Evolutionary conservation across 2,888 invertebrate genomes (phyloP), one percentile per base, ranked within the genome.

Genomic region (Cheilosia urbana): DNA sequence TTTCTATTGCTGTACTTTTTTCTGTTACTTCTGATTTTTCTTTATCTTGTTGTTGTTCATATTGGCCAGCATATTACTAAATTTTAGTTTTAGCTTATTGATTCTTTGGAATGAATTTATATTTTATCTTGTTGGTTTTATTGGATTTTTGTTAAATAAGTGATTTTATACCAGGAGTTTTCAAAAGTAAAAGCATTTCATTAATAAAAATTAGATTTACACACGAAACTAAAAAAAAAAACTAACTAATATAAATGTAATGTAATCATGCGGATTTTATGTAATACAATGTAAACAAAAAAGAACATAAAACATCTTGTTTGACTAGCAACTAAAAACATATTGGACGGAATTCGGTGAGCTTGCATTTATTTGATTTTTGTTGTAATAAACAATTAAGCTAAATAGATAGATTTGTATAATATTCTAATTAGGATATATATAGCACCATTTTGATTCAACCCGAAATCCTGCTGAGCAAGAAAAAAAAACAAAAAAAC

Each of bases 51-150:
- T 37, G 13, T 37, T 37, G 13, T 13, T 37, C 89, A 89, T 88
- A 90, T 90, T 68, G 66, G 71, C 69, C 76, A 63, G 72, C 51
- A 15, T 19, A 17, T 53, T 53, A 27, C 21, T 60, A 37, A 24
- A 40, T 49, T n/a, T 30, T 5, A 37, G 27, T 58, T 51, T 45
- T 53, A 66, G 55, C 62, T 68, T 69, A 69, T 82, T 77, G 63
- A 73, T 82, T 85, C 91, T 91, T 91, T 91, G 91, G 91, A 91
- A 91, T 91, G 91, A 91, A 91, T 90, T 73, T 71, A 77, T 60
- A 87, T 62, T 78, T 81, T 87, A 72, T 60, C 66, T 49, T 83
- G 72, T 78, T 60, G 72, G 53, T 66, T 42, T 68, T 81, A 75
- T 71, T 40, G 19, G 24, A 73, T 40, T 51, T 60, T 27, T 51